Conservation (phyloP, 2,888 invertebrate genomes). For the Allygus modestus region DNA sequence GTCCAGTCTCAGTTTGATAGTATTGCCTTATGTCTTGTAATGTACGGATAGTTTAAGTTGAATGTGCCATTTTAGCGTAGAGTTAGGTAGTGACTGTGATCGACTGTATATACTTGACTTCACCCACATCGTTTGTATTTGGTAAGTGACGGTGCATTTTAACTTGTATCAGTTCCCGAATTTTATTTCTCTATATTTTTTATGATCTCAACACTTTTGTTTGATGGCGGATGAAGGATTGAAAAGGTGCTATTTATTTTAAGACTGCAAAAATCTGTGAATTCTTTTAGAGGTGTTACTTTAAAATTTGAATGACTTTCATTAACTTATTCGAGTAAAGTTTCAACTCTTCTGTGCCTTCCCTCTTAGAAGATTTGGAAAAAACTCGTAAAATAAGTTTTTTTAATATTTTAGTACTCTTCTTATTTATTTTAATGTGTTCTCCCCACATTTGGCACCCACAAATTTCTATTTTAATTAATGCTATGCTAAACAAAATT, state of each 20-base stretch:
- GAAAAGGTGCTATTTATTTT: conserved; percentile 47
- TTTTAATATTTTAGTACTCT: no score
- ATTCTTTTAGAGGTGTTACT: background rate
- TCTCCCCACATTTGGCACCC: no score
- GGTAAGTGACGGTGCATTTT: conserved; percentile 49
- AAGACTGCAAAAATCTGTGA: conserved; percentile 2
- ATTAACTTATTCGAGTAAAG: background rate
- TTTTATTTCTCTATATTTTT: conserved; percentile 9
- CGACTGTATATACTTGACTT: conserved; percentile 49
- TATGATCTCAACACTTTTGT: conserved; percentile 27
- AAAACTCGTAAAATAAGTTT: background rate
- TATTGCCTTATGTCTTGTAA: conserved; percentile 45
- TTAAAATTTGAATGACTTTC: background rate
- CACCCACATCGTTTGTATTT: conserved; percentile 46
- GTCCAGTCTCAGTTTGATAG: conserved; percentile 42
- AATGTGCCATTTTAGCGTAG: conserved; percentile 53
- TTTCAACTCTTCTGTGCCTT: conserved; percentile 49
- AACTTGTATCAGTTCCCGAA: conserved; percentile 29
- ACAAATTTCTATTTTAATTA: no score
- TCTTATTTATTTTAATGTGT: no score
- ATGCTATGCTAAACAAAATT: no score
- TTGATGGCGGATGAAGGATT: background rate
- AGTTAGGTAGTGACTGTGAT: conserved; percentile 48
- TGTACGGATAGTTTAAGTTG: conserved; percentile 52
- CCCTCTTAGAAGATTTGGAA: conserved; percentile 29